Conservation (phyloP, 2,888 invertebrate genomes). For the Noctua janthina region DNA sequence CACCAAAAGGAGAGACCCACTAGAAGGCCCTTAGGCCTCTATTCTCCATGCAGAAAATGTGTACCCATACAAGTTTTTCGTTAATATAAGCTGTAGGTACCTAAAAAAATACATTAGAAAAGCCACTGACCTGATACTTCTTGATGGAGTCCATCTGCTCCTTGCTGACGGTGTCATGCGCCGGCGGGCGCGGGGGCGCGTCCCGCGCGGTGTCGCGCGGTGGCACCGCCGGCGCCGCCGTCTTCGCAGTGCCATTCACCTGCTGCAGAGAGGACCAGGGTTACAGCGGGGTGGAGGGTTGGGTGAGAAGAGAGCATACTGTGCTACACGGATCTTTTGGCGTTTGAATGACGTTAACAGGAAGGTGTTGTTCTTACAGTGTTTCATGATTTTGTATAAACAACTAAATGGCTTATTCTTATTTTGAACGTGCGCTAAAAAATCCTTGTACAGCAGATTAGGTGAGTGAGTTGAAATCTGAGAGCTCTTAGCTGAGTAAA, state of each 20-base stretch:
- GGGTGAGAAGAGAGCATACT: no score
- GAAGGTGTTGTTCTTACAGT: background rate
- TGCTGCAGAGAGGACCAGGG: conserved; percentile 70
- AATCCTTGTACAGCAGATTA: background rate
- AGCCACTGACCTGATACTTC: conserved; percentile 95
- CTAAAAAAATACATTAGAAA: background rate
- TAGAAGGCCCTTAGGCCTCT: background rate
- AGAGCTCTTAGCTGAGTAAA: no score
- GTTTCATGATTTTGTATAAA: background rate
- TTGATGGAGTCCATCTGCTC: conserved; percentile 97
- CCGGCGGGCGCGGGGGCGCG: conserved; percentile 88
- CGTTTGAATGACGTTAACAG: background rate
- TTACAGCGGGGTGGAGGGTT: conserved; percentile 11
- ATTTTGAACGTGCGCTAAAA: background rate
- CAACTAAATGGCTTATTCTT: background rate
- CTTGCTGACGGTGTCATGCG: conserved; percentile 92
- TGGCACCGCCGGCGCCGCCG: conserved; percentile 92
- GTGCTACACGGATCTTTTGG: background rate
- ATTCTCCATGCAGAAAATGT: background rate
- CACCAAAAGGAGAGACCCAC: no score
- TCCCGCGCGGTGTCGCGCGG: conserved; percentile 85
- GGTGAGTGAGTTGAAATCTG: background rate
- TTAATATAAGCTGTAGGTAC: background rate
- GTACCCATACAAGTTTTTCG: no score
- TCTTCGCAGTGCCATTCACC: conserved; percentile 90